phyloP scores from a whole-genome alignment of 2,797 vertebrate genomes.

The Hydrolagus colliei region DNA sequence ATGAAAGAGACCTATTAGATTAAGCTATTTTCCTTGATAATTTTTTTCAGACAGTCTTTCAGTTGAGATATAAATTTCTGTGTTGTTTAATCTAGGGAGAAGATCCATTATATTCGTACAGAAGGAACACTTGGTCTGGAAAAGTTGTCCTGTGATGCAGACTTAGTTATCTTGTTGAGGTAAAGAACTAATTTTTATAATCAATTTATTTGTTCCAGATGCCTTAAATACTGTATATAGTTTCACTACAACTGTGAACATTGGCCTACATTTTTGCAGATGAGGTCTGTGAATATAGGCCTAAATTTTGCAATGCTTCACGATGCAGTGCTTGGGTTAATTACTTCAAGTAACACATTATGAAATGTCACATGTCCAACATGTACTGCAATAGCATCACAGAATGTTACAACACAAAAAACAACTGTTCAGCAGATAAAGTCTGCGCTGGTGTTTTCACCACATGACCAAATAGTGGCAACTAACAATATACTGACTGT shows the following conservation, averaged over 20 bases:
- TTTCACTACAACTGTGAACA: neutral
- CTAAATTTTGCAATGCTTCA: neutral
- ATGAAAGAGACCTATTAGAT: neutral
- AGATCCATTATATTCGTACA: conserved; percentile 91
- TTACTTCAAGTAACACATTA: too few relatives aligned
- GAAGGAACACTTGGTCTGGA: conserved; percentile 86
- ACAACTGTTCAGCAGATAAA: neutral
- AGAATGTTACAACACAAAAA: neutral
- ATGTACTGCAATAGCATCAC: too few relatives aligned
- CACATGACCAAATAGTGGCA: neutral
- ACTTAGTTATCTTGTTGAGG: conserved; percentile 93
- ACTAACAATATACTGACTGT: too few relatives aligned
- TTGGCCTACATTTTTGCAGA: neutral
- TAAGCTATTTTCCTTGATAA: neutral
- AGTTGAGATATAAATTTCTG: neutral
- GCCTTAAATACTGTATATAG: neutral
- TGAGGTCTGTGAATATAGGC: neutral
- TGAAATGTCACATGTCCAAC: too few relatives aligned
- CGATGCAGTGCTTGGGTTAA: neutral
- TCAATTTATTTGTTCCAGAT: neutral
- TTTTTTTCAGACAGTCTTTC: neutral
- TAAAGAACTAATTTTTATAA: conserved; percentile 42
- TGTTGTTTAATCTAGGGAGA: conserved; percentile 70
- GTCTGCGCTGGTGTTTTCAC: neutral
- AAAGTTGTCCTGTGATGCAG: conserved; percentile 90